These are phyloP conservation scores for Drosophila peninsularis DNA, from an alignment of 2,888 invertebrate genomes.

Conservation along the genomic window DNA sequence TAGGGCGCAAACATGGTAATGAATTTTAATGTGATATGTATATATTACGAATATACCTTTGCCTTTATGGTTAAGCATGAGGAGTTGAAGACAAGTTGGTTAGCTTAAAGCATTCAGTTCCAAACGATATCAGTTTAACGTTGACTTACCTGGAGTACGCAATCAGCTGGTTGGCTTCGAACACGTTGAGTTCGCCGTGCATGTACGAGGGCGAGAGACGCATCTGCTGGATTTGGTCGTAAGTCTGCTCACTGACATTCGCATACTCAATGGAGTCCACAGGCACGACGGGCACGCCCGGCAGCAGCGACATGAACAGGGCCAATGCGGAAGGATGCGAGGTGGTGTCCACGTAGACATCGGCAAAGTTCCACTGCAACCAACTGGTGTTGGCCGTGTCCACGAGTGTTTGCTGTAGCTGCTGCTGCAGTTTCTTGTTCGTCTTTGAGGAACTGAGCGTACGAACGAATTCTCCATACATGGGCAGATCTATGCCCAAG, in stretches of 20 bases:
- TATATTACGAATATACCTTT: slow-evolving; percentile 39
- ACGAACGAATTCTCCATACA: slow-evolving; percentile 81
- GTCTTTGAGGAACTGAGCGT: slow-evolving; percentile 60
- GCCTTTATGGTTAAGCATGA: slow-evolving; percentile 43
- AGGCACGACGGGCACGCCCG: slow-evolving; percentile 90
- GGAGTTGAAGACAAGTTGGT: slow-evolving; percentile 12
- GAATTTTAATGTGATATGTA: background rate
- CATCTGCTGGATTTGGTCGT: slow-evolving; percentile 82
- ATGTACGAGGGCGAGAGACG: slow-evolving; percentile 87
- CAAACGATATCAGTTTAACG: background rate
- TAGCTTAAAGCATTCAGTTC: background rate
- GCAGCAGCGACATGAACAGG: slow-evolving; percentile 90
- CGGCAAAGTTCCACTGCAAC: slow-evolving; percentile 84
- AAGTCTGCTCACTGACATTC: slow-evolving; percentile 59
- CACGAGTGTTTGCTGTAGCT: slow-evolving; percentile 68
- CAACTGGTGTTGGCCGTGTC: slow-evolving; percentile 76
- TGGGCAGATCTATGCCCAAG: slow-evolving; percentile 82
- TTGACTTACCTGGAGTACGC: slow-evolving; percentile 89
- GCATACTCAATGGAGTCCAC: slow-evolving; percentile 68
- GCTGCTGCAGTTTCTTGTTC: slow-evolving; percentile 68
- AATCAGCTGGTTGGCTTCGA: slow-evolving; percentile 86
- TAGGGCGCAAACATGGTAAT: background rate
- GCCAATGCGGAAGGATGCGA: slow-evolving; percentile 85
- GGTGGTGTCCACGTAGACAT: slow-evolving; percentile 46
- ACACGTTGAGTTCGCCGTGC: slow-evolving; percentile 86